A percentile compares a stretch with the other conserved stretches of the same genome.
Evolutionary conservation across 2,113 vertebrate species (phyloP).

Genomic region (Corythornis madagascariensis): DNA sequence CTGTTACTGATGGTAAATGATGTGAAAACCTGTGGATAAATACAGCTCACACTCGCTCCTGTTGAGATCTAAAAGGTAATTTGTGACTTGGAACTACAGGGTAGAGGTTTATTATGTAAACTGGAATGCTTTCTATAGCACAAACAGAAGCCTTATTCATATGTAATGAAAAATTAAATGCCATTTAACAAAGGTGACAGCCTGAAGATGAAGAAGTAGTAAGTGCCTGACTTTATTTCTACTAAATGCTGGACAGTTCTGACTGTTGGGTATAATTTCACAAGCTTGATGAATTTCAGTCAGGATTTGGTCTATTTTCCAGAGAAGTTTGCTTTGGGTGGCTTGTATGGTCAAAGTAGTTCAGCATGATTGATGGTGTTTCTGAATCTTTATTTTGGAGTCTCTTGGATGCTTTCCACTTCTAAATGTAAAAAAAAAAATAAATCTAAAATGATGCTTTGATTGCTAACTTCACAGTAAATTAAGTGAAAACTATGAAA

Average conservation of each 20-base stretch:
- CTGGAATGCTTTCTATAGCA: background rate
- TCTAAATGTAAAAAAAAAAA: background rate
- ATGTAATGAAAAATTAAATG: background rate
- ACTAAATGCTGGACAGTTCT: background rate
- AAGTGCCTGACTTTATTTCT: background rate
- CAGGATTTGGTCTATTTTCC: background rate
- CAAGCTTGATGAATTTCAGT: background rate
- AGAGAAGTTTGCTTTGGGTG: background rate
- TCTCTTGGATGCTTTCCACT: background rate
- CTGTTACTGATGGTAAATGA: background rate
- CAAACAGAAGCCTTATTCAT: background rate
- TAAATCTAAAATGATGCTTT: background rate
- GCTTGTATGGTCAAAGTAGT: background rate
- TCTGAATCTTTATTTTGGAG: background rate
- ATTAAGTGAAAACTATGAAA: background rate
- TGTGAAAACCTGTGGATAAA: background rate
- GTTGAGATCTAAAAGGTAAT: background rate
- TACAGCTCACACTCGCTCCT: background rate
- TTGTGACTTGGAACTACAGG: background rate
- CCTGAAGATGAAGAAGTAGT: background rate
- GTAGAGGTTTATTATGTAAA: background rate
- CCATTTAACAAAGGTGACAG: background rate
- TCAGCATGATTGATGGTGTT: background rate
- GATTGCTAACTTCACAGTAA: background rate
- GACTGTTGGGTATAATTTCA: background rate